A percentile compares a stretch with the other conserved stretches of the same genome.
These are phyloP conservation scores for Drosophila ercepeae DNA, from an alignment of 1,140 invertebrate species.

Conservation along the genomic window DNA sequence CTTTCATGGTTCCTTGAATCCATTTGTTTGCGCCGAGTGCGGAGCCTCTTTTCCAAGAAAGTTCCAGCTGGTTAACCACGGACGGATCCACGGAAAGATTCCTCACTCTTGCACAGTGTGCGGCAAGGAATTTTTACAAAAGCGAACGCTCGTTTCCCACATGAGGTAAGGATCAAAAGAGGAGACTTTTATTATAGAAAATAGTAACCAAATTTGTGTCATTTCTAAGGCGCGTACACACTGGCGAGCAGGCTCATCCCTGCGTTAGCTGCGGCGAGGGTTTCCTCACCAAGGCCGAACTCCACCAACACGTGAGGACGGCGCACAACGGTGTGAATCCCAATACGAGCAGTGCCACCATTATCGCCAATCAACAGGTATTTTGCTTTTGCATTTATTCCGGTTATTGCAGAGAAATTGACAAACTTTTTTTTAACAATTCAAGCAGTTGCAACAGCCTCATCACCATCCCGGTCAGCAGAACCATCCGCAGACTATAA, in stretches of 20 bases:
- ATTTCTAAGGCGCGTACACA: slow-evolving; percentile 84
- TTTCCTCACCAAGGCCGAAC: slow-evolving; percentile 88
- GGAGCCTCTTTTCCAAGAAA: slow-evolving; percentile 92
- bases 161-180: slow-evolving; percentile 86
- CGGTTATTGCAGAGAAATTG: slow-evolving; percentile 32
- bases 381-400: not conserved
- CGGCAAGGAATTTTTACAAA: slow-evolving; percentile 93
- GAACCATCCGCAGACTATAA: slow-evolving; percentile 79
- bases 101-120: slow-evolving; percentile 92
- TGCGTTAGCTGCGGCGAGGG: slow-evolving; percentile 91
- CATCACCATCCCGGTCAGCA: slow-evolving; percentile 84
- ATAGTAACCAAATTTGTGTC: not conserved
- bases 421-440: slow-evolving; percentile 53
- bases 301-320: slow-evolving; percentile 89
- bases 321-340: slow-evolving; percentile 84
- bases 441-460: slow-evolving; percentile 81
- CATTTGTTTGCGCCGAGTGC: slow-evolving; percentile 92
- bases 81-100: slow-evolving; percentile 90
- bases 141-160: slow-evolving; percentile 90
- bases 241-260: slow-evolving; percentile 87
- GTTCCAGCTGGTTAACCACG: slow-evolving; percentile 93
- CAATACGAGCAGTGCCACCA: slow-evolving; percentile 84
- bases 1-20: slow-evolving; percentile 92
- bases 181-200: not conserved
- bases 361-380: slow-evolving; percentile 81